Evolutionary conservation across 2,113 vertebrate genomes (phyloP).

Genomic region (Tilapia sparmanii): DNA sequence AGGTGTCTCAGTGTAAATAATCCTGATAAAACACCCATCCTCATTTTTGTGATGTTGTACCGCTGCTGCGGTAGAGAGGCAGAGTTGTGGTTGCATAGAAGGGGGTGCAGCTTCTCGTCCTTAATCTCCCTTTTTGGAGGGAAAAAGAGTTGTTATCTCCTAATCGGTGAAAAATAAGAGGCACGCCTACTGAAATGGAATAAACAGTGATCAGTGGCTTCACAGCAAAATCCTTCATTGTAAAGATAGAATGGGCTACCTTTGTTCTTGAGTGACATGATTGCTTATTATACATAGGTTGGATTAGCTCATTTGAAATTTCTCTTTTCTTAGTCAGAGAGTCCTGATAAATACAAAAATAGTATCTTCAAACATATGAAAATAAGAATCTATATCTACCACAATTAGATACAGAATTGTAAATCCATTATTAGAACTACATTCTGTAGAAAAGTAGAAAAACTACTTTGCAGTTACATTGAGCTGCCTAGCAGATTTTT

Average conservation of each 20-base stretch:
- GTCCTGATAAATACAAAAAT: conserved; percentile 4
- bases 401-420: background rate
- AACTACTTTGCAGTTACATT: background rate
- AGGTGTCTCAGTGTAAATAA: conserved; percentile 38
- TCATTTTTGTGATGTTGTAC: background rate
- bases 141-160: conserved; percentile 34
- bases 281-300: background rate
- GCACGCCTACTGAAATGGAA: conserved; percentile 27
- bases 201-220: conserved; percentile 41
- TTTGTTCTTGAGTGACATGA: conserved; percentile 36
- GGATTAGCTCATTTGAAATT: conserved; percentile 11
- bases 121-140: conserved; percentile 32
- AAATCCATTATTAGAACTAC: background rate
- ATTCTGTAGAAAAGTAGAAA: background rate
- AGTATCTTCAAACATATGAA: background rate
- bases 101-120: conserved; percentile 4
- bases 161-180: conserved; percentile 33
- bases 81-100: background rate
- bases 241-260: background rate
- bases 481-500: background rate
- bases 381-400: background rate
- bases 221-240: conserved; percentile 25
- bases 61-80: background rate
- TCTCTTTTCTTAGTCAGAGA: background rate
- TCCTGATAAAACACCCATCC: conserved; percentile 26